These are phyloP conservation scores for Fabriciana adippe DNA, from an alignment of 2,888 invertebrate species.

Conservation along the genomic window DNA sequence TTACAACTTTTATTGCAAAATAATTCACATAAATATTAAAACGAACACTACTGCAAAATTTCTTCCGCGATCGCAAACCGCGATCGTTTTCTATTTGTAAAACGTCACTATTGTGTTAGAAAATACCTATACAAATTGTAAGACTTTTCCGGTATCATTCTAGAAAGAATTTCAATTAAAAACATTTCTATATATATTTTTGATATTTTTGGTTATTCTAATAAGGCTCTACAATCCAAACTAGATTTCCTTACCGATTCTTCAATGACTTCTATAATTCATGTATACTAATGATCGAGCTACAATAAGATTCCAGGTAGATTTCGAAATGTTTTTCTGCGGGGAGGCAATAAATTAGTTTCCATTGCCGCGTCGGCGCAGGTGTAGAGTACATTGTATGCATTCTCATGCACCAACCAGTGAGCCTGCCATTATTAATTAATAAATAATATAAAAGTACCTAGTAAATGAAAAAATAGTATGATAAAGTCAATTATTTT, in stretches of 20 bases:
- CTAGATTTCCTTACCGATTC: too few relatives aligned
- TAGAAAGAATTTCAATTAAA: too few relatives aligned
- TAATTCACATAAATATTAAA: neutral
- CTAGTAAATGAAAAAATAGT: too few relatives aligned
- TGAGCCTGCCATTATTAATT: neutral
- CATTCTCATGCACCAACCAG: slow-evolving; percentile 54
- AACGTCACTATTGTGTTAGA: neutral
- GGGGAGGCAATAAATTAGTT: slow-evolving; percentile 36
- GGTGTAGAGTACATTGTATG: slow-evolving; percentile 48
- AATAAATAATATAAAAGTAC: too few relatives aligned
- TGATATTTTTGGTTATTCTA: too few relatives aligned
- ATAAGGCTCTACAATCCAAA: too few relatives aligned
- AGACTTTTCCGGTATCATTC: too few relatives aligned
- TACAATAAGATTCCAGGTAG: slow-evolving; percentile 33
- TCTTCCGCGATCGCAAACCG: slow-evolving; percentile 3
- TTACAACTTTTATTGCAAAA: neutral
- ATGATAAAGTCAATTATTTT: too few relatives aligned
- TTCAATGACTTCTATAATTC: too few relatives aligned
- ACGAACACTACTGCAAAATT: neutral
- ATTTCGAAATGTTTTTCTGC: slow-evolving; percentile 22
- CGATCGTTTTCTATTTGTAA: slow-evolving; percentile 5
- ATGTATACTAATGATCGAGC: too few relatives aligned
- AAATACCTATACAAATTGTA: neutral
- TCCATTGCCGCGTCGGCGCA: slow-evolving; percentile 42
- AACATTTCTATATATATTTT: too few relatives aligned